Percentiles rank a stretch among this genome's conserved stretches.
Evolutionary conservation across 2,113 vertebrate species (phyloP).

Genomic region (Syngnathus floridae): DNA sequence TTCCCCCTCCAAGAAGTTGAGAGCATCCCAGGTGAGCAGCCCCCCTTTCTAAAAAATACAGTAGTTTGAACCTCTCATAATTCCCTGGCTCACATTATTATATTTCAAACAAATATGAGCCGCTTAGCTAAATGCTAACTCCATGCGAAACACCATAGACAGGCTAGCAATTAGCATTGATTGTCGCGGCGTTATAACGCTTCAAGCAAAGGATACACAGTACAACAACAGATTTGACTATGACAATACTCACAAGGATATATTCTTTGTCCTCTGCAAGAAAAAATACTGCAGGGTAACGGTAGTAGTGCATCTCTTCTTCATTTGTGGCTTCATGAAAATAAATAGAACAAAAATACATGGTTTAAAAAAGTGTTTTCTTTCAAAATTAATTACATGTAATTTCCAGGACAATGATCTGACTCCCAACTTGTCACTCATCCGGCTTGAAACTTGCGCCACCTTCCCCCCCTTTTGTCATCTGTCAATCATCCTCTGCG

Average conservation of each 20-base stretch:
- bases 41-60: slow-evolving; percentile 45
- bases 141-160: background rate
- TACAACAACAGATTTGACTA: no score
- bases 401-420: slow-evolving; percentile 1
- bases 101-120: background rate
- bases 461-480: slow-evolving; percentile 36
- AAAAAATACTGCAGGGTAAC: background rate
- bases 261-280: background rate
- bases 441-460: slow-evolving; percentile 11
- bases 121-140: background rate
- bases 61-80: slow-evolving; percentile 3
- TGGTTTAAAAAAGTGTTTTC: no score
- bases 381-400: background rate
- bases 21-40: slow-evolving; percentile 61
- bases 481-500: slow-evolving; percentile 48
- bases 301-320: background rate
- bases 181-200: background rate
- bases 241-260: background rate
- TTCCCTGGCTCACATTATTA: background rate
- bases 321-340: background rate
- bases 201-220: background rate
- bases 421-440: slow-evolving; percentile 24
- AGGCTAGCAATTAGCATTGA: background rate
- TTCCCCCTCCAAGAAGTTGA: slow-evolving; percentile 30
- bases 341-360: no score